These are phyloP conservation scores for Dendrocincla fuliginosa DNA, from an alignment of 2,797 vertebrate species.

Conservation along the genomic window DNA sequence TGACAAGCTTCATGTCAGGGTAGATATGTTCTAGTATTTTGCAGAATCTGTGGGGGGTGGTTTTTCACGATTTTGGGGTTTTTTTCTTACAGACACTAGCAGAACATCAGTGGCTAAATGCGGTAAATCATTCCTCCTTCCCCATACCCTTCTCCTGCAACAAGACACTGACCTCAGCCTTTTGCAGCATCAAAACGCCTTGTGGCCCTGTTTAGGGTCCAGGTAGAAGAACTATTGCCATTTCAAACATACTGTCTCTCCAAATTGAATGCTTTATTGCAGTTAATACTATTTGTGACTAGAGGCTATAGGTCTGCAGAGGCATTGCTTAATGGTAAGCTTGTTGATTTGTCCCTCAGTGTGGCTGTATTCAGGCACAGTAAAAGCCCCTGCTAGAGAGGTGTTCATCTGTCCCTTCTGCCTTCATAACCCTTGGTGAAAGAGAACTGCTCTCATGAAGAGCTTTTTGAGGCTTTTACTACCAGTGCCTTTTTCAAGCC, in stretches of 20 bases:
- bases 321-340: background rate
- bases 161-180: background rate
- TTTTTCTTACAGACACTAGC: background rate
- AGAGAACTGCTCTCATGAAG: background rate
- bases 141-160: background rate
- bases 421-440: background rate
- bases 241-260: background rate
- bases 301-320: background rate
- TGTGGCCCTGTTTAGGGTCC: background rate
- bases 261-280: background rate
- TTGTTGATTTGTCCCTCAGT: background rate
- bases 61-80: fast-evolving
- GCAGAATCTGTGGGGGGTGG: background rate
- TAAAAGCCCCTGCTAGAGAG: background rate
- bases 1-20: background rate
- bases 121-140: background rate
- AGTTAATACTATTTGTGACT: background rate
- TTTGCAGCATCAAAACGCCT: background rate
- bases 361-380: background rate
- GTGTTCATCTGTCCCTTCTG: background rate
- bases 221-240: background rate
- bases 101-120: background rate
- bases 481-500: background rate
- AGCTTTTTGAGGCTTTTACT: background rate
- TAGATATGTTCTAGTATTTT: background rate